Conservation (phyloP, 1,140 invertebrate genomes). For the Diuraphis noxia region DNA sequence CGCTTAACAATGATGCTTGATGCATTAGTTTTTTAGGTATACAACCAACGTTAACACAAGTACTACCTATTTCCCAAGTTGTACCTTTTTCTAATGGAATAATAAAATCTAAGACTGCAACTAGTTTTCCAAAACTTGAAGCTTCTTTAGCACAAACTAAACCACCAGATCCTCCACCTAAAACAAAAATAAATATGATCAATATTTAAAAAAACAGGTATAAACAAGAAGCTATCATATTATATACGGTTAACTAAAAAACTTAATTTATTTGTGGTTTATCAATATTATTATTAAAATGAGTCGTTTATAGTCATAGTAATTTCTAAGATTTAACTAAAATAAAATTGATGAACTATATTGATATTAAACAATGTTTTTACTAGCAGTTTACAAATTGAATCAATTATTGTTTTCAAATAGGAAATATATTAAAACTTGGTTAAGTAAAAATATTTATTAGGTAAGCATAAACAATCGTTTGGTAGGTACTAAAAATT, state of each 20-base stretch:
- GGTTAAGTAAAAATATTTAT: background rate
- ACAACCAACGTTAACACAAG: conserved; percentile 98
- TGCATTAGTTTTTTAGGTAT: conserved; percentile 98
- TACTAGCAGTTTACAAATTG: background rate
- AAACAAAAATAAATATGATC: conserved; percentile 56
- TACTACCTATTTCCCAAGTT: conserved; percentile 92
- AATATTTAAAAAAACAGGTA: background rate
- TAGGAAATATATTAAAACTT: background rate
- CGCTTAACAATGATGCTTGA: conserved; percentile 85
- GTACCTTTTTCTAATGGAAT: conserved; percentile 81
- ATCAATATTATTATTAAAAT: background rate
- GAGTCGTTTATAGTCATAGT: background rate
- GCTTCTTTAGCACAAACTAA: conserved; percentile 92
- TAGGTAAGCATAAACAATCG: background rate
- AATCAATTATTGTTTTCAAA: background rate
- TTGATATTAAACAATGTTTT: background rate
- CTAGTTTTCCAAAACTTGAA: conserved; percentile 76
- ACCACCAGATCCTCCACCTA: conserved; percentile 86
- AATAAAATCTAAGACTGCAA: conserved; percentile 93
- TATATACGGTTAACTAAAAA: background rate
- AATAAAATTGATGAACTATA: background rate
- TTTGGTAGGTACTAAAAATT: background rate
- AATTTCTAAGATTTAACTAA: background rate
- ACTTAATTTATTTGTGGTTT: background rate
- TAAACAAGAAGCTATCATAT: background rate